Conservation (phyloP, 2,888 invertebrate genomes). For the Esperia sulphurella region DNA sequence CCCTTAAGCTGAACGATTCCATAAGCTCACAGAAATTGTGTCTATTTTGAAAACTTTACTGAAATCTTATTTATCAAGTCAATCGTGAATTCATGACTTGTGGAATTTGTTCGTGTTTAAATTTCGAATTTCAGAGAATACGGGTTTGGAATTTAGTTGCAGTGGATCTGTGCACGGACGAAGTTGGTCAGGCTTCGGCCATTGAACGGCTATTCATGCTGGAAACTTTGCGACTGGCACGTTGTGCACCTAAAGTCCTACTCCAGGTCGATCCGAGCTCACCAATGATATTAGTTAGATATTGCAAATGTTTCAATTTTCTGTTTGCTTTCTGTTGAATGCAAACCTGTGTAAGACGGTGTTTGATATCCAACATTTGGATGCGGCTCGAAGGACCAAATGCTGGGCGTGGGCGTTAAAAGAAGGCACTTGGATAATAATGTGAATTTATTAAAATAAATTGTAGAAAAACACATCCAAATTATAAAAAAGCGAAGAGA, state of each 20-base stretch:
- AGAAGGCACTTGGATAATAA: too few relatives aligned
- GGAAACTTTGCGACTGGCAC: slow-evolving; percentile 16
- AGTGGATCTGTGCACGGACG: slow-evolving; percentile 3
- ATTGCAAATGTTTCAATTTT: not conserved
- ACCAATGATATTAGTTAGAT: slow-evolving; percentile 1
- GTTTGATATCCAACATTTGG: too few relatives aligned
- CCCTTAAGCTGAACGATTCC: not conserved
- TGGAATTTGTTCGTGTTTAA: not conserved
- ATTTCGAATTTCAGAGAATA: slow-evolving; percentile 3
- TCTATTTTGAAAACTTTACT: not conserved
- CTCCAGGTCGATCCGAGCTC: not conserved
- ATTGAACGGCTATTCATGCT: slow-evolving; percentile 16
- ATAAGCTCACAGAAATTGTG: not conserved
- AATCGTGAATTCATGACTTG: not conserved
- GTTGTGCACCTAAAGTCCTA: slow-evolving; percentile 1
- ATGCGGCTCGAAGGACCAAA: too few relatives aligned
- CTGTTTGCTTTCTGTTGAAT: not conserved
- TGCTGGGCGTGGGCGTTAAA: too few relatives aligned
- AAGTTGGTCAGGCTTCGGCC: slow-evolving; percentile 17
- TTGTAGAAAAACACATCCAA: too few relatives aligned
- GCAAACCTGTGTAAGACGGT: too few relatives aligned
- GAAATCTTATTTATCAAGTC: not conserved
- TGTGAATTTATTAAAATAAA: too few relatives aligned
- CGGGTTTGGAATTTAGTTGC: slow-evolving; percentile 5
- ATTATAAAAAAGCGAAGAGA: too few relatives aligned